Base-by-base conservation (phyloP, 2,797 vertebrate species). In the Urocyon cinereoargenteus region DNA sequence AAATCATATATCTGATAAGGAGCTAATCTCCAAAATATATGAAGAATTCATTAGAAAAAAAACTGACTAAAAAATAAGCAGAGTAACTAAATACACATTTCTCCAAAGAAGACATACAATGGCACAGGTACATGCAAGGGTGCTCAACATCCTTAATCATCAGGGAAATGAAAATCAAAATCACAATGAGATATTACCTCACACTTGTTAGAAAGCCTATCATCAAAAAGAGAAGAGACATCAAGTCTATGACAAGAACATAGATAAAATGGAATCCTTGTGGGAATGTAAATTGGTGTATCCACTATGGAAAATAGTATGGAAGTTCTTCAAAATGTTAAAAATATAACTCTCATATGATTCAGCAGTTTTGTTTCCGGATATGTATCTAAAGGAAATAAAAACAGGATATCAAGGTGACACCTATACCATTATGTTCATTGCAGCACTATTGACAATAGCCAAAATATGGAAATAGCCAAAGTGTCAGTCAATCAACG, bases 81-180 rank as follows among this genome's bases (percentile, higher is more conserved):
- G 36, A 78, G 22, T 7, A 78, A 81, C 36, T 57, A 1, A n/a
- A 51, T 18, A 85, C 24, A 15, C 31, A 90, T 40, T 68, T 90
- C 14, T 85, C 21, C 51, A 51, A 70, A 70, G 15, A 83, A 83
- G 28, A 55, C 19, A 57, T 40, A 62, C 61, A 86, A 59, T 61
- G 36, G 53, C 36, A 68, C 28, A 77, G 8, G 0, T 55, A 77
- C 2, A 5, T 22, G 51, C 77, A 77, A 77, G 84, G 8, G 19
- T 57, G 7, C 10, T 68, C 70, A 78, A 31, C 22, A 19, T 51
- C 53, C 22, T 9, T 85, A 16, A 92, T 45, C 57, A 78, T 59
- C 18, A 8, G 61, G 61, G 19, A 94, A 90, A 78, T 90, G 10
- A 73, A 85, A 78, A 85, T 85, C 70, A 59, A 85, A 93, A 68